These are phyloP conservation scores for Sebastes glaucus DNA, from an alignment of 2,797 vertebrate species.

Conservation along the genomic window DNA sequence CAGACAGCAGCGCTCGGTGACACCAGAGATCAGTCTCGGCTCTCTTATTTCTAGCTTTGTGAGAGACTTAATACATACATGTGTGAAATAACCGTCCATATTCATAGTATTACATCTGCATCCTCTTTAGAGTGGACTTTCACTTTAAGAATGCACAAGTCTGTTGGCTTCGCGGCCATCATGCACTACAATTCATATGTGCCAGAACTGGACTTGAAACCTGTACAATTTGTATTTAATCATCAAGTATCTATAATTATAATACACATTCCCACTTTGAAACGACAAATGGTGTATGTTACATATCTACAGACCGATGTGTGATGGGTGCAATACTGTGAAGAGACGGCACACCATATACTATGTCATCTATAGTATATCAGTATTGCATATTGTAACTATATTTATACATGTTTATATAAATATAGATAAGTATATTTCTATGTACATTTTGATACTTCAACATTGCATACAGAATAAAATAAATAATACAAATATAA, in stretches of 20 bases:
- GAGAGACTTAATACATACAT: conserved; percentile 46
- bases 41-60: conserved; percentile 52
- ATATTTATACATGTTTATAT: conserved; percentile 87
- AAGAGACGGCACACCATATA: conserved; percentile 77
- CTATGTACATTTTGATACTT: conserved; percentile 87
- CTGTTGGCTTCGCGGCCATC: conserved; percentile 64
- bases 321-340: conserved; percentile 79
- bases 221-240: conserved; percentile 86
- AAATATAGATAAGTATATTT: conserved; percentile 86
- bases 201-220: conserved; percentile 85
- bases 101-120: conserved; percentile 62
- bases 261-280: conserved; percentile 80
- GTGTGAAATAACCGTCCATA: conserved; percentile 49
- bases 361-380: conserved; percentile 79
- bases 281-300: conserved; percentile 82
- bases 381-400: conserved; percentile 83
- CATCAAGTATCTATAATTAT: conserved; percentile 85
- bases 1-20: conserved; percentile 34
- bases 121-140: conserved; percentile 65
- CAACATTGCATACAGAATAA: conserved; percentile 86
- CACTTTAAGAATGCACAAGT: conserved; percentile 71
- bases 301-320: conserved; percentile 86
- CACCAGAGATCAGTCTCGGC: conserved; percentile 30
- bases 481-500: conserved; percentile 88
- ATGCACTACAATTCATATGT: conserved; percentile 81